Evolutionary conservation across 2,888 invertebrate genomes (phyloP).

Genomic region (Mythimna loreyi): DNA sequence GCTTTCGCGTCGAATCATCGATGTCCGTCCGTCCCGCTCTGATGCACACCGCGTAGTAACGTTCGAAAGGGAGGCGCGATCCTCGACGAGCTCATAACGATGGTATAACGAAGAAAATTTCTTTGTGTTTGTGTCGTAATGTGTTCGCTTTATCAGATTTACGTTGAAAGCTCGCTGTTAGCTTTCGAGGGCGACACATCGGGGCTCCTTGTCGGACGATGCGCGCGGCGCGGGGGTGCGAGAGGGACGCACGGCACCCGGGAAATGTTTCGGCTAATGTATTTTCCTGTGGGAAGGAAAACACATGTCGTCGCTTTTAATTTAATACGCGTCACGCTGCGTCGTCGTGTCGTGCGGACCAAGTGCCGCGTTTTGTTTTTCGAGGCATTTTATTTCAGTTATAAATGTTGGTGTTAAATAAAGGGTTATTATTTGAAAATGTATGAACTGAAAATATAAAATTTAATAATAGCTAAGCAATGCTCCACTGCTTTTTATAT

Average conservation of each 20-base stretch:
- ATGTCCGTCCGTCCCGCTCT: constrained; percentile 73
- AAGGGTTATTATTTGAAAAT: constrained; percentile 36
- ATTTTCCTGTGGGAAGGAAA: constrained; percentile 91
- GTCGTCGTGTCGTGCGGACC: constrained; percentile 79
- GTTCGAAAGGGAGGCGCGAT: constrained; percentile 69
- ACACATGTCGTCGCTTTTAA: constrained; percentile 91
- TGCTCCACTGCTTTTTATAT: background rate
- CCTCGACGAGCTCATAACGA: constrained; percentile 69
- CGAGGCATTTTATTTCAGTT: constrained; percentile 59
- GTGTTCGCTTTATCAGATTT: constrained; percentile 90
- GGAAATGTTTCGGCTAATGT: constrained; percentile 89
- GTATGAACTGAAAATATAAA: constrained; percentile 20
- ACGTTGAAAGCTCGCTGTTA: constrained; percentile 90
- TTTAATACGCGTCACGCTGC: constrained; percentile 90
- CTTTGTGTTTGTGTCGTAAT: constrained; percentile 88
- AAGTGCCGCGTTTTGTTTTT: constrained; percentile 63
- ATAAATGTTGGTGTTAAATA: constrained; percentile 50
- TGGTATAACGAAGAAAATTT: constrained; percentile 84
- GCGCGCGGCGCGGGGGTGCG: constrained; percentile 57
- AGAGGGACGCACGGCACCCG: constrained; percentile 75
- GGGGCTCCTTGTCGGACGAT: constrained; percentile 71
- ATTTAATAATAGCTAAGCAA: constrained; percentile 8
- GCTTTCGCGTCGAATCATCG: constrained; percentile 60
- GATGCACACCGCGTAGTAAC: constrained; percentile 30
- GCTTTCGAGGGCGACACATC: constrained; percentile 85